Evolutionary conservation across 2,797 vertebrate species (phyloP).

Genomic region (Tarsius wallacei): DNA sequence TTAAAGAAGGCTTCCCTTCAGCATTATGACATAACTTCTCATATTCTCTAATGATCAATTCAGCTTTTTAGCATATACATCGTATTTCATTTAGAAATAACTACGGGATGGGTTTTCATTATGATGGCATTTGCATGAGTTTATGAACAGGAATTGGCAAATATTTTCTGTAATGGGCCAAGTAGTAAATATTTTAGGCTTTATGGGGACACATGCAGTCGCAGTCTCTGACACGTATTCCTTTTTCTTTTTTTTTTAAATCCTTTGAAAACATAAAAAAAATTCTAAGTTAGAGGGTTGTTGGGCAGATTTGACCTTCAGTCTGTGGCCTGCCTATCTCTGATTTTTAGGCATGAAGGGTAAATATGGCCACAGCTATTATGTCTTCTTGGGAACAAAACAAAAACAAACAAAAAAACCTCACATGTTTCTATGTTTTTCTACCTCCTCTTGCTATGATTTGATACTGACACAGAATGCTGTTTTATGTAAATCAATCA

Average conservation of each 20-base stretch:
- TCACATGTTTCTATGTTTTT: not conserved
- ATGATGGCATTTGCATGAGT: not conserved
- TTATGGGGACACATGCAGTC: not conserved
- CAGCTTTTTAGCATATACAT: not conserved
- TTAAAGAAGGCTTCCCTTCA: conserved; percentile 3
- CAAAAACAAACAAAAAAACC: not conserved
- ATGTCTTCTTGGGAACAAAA: not conserved
- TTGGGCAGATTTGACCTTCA: not conserved
- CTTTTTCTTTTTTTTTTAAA: not conserved
- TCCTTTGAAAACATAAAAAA: not conserved
- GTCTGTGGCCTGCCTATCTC: not conserved
- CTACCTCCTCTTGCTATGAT: not conserved
- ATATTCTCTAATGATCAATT: not conserved
- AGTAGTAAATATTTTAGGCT: conserved; percentile 18
- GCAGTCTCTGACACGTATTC: not conserved
- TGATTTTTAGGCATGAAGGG: not conserved
- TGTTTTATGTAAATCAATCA: not conserved
- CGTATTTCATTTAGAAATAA: conserved; percentile 19
- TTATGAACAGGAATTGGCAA: not conserved
- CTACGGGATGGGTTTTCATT: not conserved
- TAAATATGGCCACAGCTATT: not conserved
- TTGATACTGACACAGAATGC: conserved; percentile 2
- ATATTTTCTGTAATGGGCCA: conserved; percentile 3
- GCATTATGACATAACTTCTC: conserved; percentile 31
- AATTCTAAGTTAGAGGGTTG: not conserved